Base-by-base conservation (phyloP, 2,113 vertebrate species). In the Nothobranchius furzeri region DNA sequence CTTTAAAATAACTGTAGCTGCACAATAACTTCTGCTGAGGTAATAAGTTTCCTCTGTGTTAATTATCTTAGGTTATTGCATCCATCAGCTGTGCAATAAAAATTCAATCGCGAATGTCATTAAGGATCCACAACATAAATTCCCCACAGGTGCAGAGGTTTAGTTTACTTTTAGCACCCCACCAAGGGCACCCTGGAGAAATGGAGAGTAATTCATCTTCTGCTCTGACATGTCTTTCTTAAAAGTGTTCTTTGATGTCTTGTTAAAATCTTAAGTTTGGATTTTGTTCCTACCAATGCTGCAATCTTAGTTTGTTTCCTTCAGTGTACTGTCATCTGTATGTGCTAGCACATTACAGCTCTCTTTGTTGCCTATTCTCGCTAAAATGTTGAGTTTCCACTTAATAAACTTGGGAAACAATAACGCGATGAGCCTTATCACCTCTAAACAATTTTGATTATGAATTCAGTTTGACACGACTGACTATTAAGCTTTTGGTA, bases 51-150 rank as follows among this genome's bases (percentile, higher is more conserved):
- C 52, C 20, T 68, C 68, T 59, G 55, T 64, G 53, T 85, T 87
- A 79, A 86, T 86, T 84, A 88, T 76, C 54, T 24, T 50, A 17
- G 42, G 69, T 77, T 82, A 82, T 83, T 86, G 77, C 78, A 87
- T 85, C 75, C 70, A 77, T 89, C 76, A 84, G 68, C 60, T 79
- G 43, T 9, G 63, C 69, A 87, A 81, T 87, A 82, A 87, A 88
- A 85, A 82, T 67, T 66, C 60, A 84, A 82, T 77, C 81, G 70
- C 48, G 85, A 84, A 80, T 82, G 80, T 72, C 78, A 83, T 86
- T 73, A 79, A 77, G 82, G 84, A 87, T 84, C 59, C 73, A 79
- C 76, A 73, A 83, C 77, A 81, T 85, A 81, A 86, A 89, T 82
- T 85, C 71, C 70, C 56, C 45, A 60, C 56, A 81, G 79, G 82